Conservation (phyloP, 2,888 invertebrate genomes). For the Pachliopta kotzebuea region DNA sequence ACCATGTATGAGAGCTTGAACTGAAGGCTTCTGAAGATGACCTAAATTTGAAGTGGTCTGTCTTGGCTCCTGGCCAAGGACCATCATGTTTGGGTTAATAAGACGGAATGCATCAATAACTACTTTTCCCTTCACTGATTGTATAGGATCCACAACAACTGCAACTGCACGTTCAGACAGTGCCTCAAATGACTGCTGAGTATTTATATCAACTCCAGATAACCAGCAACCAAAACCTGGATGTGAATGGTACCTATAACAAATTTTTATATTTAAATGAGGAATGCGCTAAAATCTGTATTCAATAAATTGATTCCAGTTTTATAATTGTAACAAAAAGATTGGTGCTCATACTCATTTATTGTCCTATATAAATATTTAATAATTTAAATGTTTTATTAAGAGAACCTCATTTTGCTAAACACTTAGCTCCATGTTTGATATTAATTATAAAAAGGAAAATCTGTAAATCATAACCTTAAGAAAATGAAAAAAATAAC, state of each 20-base stretch:
- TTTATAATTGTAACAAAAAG: too few relatives aligned
- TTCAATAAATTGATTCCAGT: too few relatives aligned
- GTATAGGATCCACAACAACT: constrained; percentile 99
- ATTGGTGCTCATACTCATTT: too few relatives aligned
- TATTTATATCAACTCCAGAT: constrained; percentile 99
- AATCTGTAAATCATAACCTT: too few relatives aligned
- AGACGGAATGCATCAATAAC: constrained; percentile 99
- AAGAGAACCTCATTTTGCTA: too few relatives aligned
- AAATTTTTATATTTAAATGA: background rate
- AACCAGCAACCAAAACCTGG: constrained; percentile 99
- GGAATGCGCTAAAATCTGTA: too few relatives aligned
- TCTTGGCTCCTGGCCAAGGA: constrained; percentile 98
- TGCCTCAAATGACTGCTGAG: constrained; percentile 99
- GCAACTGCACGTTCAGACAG: constrained; percentile 98
- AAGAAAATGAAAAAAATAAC: too few relatives aligned
- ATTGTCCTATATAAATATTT: too few relatives aligned
- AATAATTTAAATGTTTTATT: too few relatives aligned
- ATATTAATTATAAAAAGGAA: too few relatives aligned
- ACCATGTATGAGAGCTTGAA: constrained; percentile 99
- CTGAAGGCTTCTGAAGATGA: constrained; percentile 98
- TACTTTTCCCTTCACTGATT: constrained; percentile 99
- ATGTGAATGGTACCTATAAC: constrained; percentile 95
- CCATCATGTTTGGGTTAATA: constrained; percentile 99
- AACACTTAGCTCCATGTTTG: too few relatives aligned
- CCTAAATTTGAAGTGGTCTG: constrained; percentile 99